Percentiles rank a stretch among this genome's conserved stretches.
Conservation (phyloP, 2,113 vertebrate species). For the Hyperoodon ampullatus region DNA sequence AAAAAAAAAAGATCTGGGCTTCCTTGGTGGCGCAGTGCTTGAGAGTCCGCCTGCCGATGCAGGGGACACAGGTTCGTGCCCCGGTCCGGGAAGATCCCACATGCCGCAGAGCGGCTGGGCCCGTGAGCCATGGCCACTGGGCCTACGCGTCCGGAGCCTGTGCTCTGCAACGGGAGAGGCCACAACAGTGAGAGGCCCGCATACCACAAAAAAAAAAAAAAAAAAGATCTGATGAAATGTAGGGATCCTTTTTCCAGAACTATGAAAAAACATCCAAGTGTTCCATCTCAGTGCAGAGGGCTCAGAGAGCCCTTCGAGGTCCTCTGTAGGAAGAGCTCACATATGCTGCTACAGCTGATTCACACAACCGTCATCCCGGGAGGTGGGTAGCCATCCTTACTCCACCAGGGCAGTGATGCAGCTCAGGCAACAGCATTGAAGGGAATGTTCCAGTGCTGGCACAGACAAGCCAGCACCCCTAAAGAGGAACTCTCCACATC, state of each 20-base stretch:
- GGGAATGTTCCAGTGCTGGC: accelerated
- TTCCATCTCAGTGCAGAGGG: not conserved
- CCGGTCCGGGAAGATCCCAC: too few species aligned
- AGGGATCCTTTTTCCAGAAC: not conserved
- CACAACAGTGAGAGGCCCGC: too few species aligned
- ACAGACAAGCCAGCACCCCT: not conserved
- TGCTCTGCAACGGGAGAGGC: too few species aligned
- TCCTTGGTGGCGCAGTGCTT: too few species aligned
- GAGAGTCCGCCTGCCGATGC: too few species aligned
- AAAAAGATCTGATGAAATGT: not conserved
- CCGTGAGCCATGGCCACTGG: too few species aligned
- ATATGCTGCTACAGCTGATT: too few species aligned
- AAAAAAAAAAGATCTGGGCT: not conserved
- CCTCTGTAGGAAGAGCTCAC: not conserved
- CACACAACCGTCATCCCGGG: accelerated
- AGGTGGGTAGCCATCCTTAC: too few species aligned
- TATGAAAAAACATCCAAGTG: not conserved
- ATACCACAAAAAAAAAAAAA: too few species aligned
- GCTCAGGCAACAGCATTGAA: not conserved
- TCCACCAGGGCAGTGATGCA: accelerated
- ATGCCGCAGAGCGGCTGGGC: too few species aligned
- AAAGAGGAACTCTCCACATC: not conserved
- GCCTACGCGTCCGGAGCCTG: too few species aligned
- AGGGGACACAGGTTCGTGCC: too few species aligned
- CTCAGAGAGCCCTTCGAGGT: not conserved